Conservation (phyloP, 2,888 invertebrate genomes). For the Notodonta ziczac region DNA sequence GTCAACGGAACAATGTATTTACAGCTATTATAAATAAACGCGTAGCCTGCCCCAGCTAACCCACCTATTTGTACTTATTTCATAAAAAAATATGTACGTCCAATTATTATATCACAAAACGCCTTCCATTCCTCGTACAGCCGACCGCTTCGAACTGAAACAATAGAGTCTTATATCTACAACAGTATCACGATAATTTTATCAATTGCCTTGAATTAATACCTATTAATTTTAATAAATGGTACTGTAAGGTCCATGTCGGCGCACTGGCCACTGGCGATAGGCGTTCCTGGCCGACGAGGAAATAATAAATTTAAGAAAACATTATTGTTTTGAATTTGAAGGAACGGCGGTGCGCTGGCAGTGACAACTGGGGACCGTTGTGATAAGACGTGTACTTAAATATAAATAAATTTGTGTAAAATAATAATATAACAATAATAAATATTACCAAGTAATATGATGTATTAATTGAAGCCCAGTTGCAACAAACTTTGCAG, state of each 20-base stretch:
- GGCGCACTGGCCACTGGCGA: too few species aligned
- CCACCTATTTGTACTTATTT: slow-evolving; percentile 80
- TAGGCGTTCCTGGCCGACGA: too few species aligned
- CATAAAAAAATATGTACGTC: slow-evolving; percentile 82
- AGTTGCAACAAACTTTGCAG: not conserved
- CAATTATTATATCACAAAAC: slow-evolving; percentile 80
- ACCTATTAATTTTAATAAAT: not conserved
- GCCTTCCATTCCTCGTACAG: slow-evolving; percentile 63
- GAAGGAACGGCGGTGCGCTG: too few species aligned
- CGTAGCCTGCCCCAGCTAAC: slow-evolving; percentile 55
- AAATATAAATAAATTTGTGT: too few species aligned
- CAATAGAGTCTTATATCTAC: slow-evolving; percentile 38
- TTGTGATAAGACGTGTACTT: too few species aligned
- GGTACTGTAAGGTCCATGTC: too few species aligned
- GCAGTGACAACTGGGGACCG: too few species aligned
- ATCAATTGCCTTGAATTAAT: not conserved
- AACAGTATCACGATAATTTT: not conserved
- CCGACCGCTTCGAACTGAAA: slow-evolving; percentile 78
- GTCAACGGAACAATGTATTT: slow-evolving; percentile 59
- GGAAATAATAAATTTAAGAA: too few species aligned
- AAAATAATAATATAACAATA: too few species aligned
- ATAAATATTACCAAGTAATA: too few species aligned
- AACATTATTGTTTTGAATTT: too few species aligned
- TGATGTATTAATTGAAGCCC: too few species aligned
- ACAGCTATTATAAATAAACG: slow-evolving; percentile 65